Base-by-base conservation (phyloP, 2,888 invertebrate species). In the Salticus scenicus region DNA sequence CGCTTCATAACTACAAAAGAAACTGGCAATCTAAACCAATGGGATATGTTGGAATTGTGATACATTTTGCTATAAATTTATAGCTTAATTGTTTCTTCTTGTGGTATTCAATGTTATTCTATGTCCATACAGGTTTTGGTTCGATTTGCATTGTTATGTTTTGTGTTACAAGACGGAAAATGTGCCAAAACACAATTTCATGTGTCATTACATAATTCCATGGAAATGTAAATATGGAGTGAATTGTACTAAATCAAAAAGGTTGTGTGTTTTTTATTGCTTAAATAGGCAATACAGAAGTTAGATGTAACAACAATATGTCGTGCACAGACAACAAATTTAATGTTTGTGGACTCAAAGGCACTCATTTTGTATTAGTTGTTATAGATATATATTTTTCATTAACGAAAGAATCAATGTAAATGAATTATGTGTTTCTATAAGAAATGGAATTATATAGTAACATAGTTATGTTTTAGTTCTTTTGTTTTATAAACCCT, bases 151-250 rank as follows among this genome's bases (percentile, higher is more conserved):
- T 67, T 24, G 24, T 67, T 20, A 33, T 8, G 5, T 37, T 67
- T 67, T 17, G 31, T n/a, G 33, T 31, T 31, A 71, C 42, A 33
- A 27, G n/a, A 64, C 72, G 66, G 72, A 64, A 80, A 70, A 81
- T 70, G 81, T 81, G 81, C 81, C 81, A 81, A 81, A 80, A 75
- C 75, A 67, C 30, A 41, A 75, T 70, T 75, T 70, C 75, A 80
- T 80, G 28, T 66, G 64, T 63, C 64, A 73, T 66, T 70, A 24
- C 64, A 66, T 51, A 30, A 67, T 51, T 28, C 51, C 33, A 67
- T 63, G 73, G 66, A 20, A 30, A 74, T 81, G 81, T 81, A 81
- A 69, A 81, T 81, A 81, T 75, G 47, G 81, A 74, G 70, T 75
- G 37, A 33, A 74, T 81, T 12, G 4, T 57, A 57, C 57, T 57